These are phyloP conservation scores for Penaeus vannamei DNA, from an alignment of 1,140 invertebrate species.

Conservation along the genomic window DNA sequence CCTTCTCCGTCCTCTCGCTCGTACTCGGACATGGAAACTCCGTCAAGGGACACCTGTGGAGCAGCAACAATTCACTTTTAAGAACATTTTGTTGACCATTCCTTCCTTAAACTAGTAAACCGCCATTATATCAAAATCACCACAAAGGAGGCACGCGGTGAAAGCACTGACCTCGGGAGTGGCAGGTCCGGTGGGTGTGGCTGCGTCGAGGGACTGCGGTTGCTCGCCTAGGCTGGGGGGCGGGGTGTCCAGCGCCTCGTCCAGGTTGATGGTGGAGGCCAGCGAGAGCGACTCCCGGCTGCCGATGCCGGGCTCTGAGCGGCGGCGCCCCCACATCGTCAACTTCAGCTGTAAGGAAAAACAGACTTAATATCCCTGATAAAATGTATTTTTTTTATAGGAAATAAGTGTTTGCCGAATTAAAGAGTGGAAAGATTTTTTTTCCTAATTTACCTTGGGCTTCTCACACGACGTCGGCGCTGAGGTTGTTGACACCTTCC, in stretches of 20 bases:
- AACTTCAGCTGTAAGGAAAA: conserved; percentile 45
- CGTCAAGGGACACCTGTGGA: conserved; percentile 56
- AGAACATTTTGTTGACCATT: conserved; percentile 6
- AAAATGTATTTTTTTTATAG: neutral
- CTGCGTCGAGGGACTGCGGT: neutral
- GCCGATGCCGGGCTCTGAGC: conserved; percentile 62
- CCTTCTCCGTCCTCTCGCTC: conserved; percentile 50
- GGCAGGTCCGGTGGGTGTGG: conserved; percentile 31
- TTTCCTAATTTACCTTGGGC: conserved; percentile 41
- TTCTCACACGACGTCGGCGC: conserved; percentile 50
- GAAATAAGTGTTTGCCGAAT: neutral
- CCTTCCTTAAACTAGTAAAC: neutral
- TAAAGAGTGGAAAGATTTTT: neutral
- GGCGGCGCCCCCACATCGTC: conserved; percentile 56
- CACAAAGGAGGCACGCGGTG: neutral
- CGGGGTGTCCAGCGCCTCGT: neutral
- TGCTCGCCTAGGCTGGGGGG: neutral
- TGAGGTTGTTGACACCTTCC: conserved; percentile 43
- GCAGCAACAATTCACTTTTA: neutral
- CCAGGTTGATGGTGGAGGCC: neutral
- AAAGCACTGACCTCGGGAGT: conserved; percentile 36
- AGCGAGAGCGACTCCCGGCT: conserved; percentile 29
- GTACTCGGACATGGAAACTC: conserved; percentile 59
- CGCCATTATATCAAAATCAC: neutral
- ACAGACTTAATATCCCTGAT: neutral